These are phyloP conservation scores for Aselliscus stoliczkanus DNA, from an alignment of 2,797 vertebrate genomes.

Conservation along the genomic window DNA sequence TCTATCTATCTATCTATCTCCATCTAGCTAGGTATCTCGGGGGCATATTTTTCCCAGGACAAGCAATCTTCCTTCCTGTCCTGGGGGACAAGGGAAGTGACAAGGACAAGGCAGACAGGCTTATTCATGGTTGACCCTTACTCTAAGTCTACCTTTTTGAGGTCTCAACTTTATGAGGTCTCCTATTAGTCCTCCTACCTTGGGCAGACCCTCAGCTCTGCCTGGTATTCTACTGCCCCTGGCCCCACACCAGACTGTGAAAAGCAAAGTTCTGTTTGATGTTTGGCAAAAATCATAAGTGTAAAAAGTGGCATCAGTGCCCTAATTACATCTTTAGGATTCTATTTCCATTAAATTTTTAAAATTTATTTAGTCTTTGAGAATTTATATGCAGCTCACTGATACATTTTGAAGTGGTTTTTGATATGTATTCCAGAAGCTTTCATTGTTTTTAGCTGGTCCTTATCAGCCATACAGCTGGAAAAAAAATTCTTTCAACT, in stretches of 20 bases:
- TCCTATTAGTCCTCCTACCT: neutral
- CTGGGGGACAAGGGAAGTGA: neutral
- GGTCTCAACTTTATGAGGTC: neutral
- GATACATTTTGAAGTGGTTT: neutral
- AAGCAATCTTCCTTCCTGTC: neutral
- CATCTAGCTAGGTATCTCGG: neutral
- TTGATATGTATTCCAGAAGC: neutral
- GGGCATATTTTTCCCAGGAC: neutral
- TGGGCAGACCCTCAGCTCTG: neutral
- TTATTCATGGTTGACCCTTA: neutral
- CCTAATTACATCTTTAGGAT: neutral
- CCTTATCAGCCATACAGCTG: neutral
- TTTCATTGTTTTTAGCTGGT: neutral
- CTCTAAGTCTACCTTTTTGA: neutral
- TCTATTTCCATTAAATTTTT: neutral
- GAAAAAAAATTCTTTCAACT: neutral
- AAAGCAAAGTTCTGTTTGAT: neutral
- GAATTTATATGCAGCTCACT: neutral
- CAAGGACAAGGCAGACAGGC: neutral
- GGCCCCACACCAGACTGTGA: neutral
- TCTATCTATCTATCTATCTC: too few species aligned
- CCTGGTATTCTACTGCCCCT: neutral
- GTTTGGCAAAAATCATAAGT: neutral
- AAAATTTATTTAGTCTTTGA: neutral
- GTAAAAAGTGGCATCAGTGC: neutral